Base-by-base conservation (phyloP, 2,113 vertebrate genomes). In the Pseudolaguvia tuberculata region DNA sequence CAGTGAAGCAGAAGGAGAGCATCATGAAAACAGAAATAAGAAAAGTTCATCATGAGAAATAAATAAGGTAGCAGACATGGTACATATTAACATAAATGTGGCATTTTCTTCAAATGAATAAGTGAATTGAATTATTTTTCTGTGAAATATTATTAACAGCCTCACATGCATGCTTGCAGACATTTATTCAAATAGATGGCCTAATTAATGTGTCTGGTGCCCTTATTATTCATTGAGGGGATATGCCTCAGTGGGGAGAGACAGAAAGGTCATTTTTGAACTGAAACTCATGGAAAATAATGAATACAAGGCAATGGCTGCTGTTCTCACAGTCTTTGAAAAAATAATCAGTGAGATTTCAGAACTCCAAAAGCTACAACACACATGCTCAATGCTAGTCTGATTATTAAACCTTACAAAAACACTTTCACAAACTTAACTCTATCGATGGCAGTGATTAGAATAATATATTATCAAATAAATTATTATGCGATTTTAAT, bases 181-280 rank as follows among this genome's bases (percentile, higher is more conserved):
- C 85, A 88, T 92, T 90, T 89, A 89, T 92, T 90, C 91, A 94
- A 89, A 96, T 94, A 93, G 91, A 91, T 90, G 89, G 90, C 90
- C 91, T 94, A 94, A 96, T 96, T 94, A 97, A 92, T 89, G 92
- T 92, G 93, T 92, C 91, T 92, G 91, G 89, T 88, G 85, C 91
- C 92, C 91, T 95, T 92, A 92, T 94, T 94, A 93, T 93, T 93
- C 92, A 91, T 86, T 84, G 80, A 87, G 85, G 86, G 87, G 89
- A 90, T 87, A 84, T 88, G 85, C 86, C 84, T 75, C 85, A 80
- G 61, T 86, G 80, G 86, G 86, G 86, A 88, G 84, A 87, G 84
- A 79, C 81, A 86, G 83, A 86, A 89, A 89, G 88, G 88, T 89
- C 88, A 88, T 83, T 86, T 88, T 86, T 82, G 86, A 50, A 88